Base-by-base conservation (phyloP, 2,888 invertebrate genomes). In the Argynnis bischoffii region DNA sequence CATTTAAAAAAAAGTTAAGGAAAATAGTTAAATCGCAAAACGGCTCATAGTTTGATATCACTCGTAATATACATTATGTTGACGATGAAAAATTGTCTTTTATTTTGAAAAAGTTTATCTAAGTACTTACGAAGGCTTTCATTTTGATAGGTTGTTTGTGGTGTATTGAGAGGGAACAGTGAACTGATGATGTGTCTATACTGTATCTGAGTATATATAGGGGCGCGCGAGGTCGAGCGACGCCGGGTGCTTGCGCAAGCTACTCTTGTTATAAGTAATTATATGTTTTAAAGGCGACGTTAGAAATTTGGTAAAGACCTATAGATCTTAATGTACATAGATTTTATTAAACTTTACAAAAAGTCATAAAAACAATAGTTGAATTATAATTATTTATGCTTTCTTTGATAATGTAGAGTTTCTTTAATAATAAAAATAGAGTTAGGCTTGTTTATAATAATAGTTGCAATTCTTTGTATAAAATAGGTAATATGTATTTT, bases 71-170 rank as follows among this genome's bases (percentile, higher is more conserved):
- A 5, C 35, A 35, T 35, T 35, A 6, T 6, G 35, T 41, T 41
- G 35, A 41, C 35, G 6, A 8, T 54, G 18, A 16, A 21, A 54
- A 54, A 14, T 18, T 26, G 54, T 18, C 5, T 54, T 18, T 54
- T 26, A 54, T 14, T 21, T 54, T 18, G 26, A 54, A 26, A 26
- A 8, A 21, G n/a, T 16, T 16, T 3, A 18, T 18, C 18, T 15
- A 18, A 14, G 51, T 70, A 81, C 81, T 81, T 72, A 80, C 80
- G 70, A 78, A 76, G 47, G 74, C 13, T 74, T 77, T 79, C 80
- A 80, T 77, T 70, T 70, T 74, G 76, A 56, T 71, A 1, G 59
- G 50, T 63, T 41, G 46, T 61, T 61, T 51, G 65, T 70, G 56
- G 60, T 72, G 48, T 67, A 66, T 65, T 66, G 68, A 70, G 70